phyloP scores from a whole-genome alignment of 1,140 invertebrate genomes.

The Holcopasites calliopsidis region DNA sequence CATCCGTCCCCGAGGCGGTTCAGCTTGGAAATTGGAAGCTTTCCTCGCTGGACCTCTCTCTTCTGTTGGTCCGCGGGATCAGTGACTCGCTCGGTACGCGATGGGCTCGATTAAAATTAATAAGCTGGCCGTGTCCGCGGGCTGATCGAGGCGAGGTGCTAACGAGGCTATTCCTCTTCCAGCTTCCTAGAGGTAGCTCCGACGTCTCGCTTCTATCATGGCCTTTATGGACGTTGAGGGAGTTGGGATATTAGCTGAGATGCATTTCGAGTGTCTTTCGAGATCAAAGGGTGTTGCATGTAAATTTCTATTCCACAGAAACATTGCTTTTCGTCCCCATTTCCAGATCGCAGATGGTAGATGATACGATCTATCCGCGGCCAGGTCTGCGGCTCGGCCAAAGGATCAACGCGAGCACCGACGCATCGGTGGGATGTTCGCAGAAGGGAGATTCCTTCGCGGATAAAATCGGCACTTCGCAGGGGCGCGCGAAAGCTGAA shows the following conservation, averaged over 20 bases:
- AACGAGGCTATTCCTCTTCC: slow-evolving; percentile 57
- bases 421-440: background rate
- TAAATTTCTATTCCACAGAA: background rate
- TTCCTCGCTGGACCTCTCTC: slow-evolving; percentile 34
- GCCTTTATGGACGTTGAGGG: slow-evolving; percentile 36
- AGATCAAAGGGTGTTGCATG: too few relatives aligned
- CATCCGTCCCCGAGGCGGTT: slow-evolving; percentile 37
- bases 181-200: background rate
- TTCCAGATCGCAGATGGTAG: background rate
- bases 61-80: slow-evolving; percentile 3
- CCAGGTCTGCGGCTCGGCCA: background rate
- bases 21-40: slow-evolving; percentile 54
- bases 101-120: slow-evolving; percentile 56
- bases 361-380: slow-evolving; percentile 10
- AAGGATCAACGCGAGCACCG: background rate
- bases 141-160: slow-evolving; percentile 49
- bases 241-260: background rate
- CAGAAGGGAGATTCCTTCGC: slow-evolving; percentile 33
- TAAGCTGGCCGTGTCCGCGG: slow-evolving; percentile 43
- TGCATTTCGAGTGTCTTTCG: background rate
- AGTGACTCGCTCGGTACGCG: background rate
- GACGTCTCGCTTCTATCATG: slow-evolving; percentile 35
- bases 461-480: slow-evolving; percentile 62
- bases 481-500: slow-evolving; percentile 7
- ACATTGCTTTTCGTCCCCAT: background rate